Evolutionary conservation across 2,113 vertebrate species (phyloP).

Genomic region (Cairina moschata): DNA sequence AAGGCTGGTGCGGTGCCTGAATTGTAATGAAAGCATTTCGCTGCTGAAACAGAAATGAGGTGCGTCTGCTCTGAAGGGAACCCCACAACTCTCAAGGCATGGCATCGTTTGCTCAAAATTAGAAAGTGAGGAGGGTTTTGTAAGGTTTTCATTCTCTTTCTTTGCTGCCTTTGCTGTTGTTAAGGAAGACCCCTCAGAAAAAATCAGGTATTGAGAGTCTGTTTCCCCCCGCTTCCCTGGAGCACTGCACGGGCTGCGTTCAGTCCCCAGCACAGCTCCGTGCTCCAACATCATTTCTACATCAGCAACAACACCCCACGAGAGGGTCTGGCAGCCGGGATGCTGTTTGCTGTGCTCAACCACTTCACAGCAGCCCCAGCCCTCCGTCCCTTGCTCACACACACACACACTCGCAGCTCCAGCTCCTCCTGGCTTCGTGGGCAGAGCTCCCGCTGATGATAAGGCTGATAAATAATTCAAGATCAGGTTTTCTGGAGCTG

Average conservation of each 20-base stretch:
- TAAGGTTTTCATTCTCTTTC: background rate
- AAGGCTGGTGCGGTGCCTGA: background rate
- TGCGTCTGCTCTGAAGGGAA: background rate
- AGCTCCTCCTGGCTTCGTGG: background rate
- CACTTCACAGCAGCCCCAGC: background rate
- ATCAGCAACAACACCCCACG: background rate
- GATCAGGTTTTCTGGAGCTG: background rate
- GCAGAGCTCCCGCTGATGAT: background rate
- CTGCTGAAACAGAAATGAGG: background rate
- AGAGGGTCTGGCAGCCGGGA: background rate
- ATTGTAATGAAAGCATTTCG: background rate
- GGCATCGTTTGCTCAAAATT: background rate
- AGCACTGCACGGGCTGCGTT: background rate
- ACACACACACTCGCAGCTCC: accelerated
- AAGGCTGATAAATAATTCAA: background rate
- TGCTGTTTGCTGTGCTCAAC: background rate
- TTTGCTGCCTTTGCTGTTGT: background rate
- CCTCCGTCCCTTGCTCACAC: background rate
- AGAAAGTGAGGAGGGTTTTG: background rate
- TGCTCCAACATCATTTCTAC: background rate
- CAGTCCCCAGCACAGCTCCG: background rate
- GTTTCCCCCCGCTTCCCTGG: background rate
- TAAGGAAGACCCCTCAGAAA: background rate
- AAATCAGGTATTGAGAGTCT: background rate
- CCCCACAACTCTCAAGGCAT: background rate